Conservation (phyloP, 2,797 vertebrate species). For the Carcharodon carcharias region DNA sequence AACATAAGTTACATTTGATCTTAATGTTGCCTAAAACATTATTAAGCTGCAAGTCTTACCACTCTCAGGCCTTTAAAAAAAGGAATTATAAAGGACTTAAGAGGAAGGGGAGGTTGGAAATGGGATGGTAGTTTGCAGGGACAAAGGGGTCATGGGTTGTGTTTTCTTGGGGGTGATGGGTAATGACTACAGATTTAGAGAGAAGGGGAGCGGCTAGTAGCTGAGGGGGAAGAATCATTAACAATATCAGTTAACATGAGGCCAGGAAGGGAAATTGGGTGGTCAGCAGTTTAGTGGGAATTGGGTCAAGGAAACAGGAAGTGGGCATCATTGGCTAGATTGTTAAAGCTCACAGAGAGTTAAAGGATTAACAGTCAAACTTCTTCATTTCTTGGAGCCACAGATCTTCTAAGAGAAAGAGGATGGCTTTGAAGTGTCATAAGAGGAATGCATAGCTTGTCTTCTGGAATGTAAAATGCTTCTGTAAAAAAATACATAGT, state of each 20-base stretch:
- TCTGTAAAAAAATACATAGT: too few species aligned
- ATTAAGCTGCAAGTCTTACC: neutral
- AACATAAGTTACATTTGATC: neutral
- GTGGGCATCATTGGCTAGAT: neutral
- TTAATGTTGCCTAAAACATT: neutral
- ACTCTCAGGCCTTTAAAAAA: neutral
- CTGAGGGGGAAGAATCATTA: neutral
- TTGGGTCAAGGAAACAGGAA: neutral
- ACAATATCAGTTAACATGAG: neutral
- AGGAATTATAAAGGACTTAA: neutral
- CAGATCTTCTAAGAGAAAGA: too few species aligned
- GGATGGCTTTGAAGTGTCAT: too few species aligned
- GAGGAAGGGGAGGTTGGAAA: neutral
- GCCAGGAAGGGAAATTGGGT: neutral
- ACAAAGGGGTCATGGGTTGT: neutral
- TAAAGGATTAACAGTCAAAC: too few species aligned
- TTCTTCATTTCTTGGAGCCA: too few species aligned
- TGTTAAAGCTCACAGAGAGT: too few species aligned
- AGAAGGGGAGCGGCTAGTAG: neutral
- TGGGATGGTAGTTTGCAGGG: neutral
- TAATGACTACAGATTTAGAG: neutral
- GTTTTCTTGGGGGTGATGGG: neutral
- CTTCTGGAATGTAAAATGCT: too few species aligned
- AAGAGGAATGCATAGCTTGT: too few species aligned
- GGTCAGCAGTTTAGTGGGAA: neutral